phyloP scores from a whole-genome alignment of 1,140 invertebrate genomes.

The Paraescarpia echinospica region DNA sequence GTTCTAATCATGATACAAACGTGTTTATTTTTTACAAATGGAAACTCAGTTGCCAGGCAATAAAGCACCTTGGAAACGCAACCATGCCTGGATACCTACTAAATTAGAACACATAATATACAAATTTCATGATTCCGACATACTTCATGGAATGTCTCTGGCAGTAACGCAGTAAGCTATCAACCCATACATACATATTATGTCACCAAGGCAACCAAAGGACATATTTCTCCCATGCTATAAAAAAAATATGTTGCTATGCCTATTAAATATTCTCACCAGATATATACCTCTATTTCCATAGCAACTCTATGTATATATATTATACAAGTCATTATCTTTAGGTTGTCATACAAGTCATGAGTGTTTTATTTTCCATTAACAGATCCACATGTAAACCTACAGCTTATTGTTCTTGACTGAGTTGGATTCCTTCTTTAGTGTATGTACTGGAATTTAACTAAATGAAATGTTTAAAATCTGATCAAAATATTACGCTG shows the following conservation, averaged over 20 bases:
- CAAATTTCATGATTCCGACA: not conserved
- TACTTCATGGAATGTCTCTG: not conserved
- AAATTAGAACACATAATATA: not conserved
- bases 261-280: not conserved
- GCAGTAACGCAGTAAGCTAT: not conserved
- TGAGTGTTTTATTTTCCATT: too few relatives aligned
- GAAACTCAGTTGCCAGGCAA: not conserved
- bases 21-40: not conserved
- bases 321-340: not conserved
- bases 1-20: not conserved
- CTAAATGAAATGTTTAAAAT: too few relatives aligned
- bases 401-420: too few relatives aligned
- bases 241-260: not conserved
- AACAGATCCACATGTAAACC: too few relatives aligned
- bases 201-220: not conserved
- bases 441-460: too few relatives aligned
- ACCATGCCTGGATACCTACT: not conserved
- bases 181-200: not conserved
- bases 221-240: not conserved
- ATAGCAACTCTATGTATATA: not conserved
- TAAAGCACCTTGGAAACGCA: not conserved
- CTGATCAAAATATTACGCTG: too few relatives aligned
- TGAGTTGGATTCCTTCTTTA: too few relatives aligned
- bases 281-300: not conserved
- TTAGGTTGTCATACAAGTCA: not conserved